These are phyloP conservation scores for Xyrauchen texanus DNA, from an alignment of 2,113 vertebrate genomes.

Conservation along the genomic window DNA sequence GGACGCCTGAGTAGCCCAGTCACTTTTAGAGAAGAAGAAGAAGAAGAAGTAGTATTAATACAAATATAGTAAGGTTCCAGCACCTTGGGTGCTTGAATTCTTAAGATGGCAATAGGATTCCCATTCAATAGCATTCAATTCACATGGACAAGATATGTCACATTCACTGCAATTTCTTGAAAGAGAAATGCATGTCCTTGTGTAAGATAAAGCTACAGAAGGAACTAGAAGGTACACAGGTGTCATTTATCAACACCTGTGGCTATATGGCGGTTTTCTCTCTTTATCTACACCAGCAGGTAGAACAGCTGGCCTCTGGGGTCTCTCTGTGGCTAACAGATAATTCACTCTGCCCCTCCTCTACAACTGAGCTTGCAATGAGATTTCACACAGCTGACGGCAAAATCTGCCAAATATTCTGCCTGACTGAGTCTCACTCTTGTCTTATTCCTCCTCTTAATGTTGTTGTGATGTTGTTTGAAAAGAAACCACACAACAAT, in stretches of 20 bases:
- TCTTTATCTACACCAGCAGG: neutral
- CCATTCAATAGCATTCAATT: no score
- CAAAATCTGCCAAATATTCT: no score
- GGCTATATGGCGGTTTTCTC: neutral
- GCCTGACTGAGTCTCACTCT: neutral
- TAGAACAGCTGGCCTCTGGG: neutral
- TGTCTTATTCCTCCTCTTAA: neutral
- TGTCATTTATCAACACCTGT: neutral
- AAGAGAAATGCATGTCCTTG: no score
- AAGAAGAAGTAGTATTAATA: no score
- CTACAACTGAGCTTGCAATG: conserved; percentile 9
- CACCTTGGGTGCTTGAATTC: no score
- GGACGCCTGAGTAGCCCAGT: no score
- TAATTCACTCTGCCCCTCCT: neutral
- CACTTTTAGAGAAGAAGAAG: no score
- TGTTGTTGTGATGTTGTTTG: neutral
- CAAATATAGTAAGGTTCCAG: no score
- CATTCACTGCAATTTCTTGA: no score
- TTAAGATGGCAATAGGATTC: no score
- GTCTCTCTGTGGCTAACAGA: conserved; percentile 14
- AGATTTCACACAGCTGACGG: conserved; percentile 22
- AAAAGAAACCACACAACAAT: neutral
- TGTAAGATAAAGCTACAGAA: no score
- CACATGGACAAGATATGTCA: no score
- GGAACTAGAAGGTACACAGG: neutral